A percentile compares a stretch with the other conserved stretches of the same genome.
Conservation (phyloP, 2,888 invertebrate species). For the Drosophila silvestris region DNA sequence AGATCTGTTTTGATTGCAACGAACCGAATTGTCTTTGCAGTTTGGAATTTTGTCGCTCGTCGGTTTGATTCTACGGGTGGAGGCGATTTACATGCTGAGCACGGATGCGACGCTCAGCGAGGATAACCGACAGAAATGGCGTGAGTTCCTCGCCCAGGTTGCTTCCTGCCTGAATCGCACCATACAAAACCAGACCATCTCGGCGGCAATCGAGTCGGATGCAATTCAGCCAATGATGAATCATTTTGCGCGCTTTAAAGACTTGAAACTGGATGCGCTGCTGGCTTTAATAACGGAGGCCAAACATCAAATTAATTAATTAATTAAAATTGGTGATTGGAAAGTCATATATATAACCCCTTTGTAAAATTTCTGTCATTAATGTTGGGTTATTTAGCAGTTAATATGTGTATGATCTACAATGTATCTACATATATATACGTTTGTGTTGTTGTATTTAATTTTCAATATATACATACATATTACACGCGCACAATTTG, state of each 20-base stretch:
- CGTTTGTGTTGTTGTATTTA: slow-evolving; percentile 63
- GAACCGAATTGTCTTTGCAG: slow-evolving; percentile 56
- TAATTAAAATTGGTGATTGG: slow-evolving; percentile 24
- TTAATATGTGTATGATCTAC: slow-evolving; percentile 50
- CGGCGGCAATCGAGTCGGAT: slow-evolving; percentile 84
- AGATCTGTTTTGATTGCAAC: not conserved
- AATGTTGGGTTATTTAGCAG: slow-evolving; percentile 52
- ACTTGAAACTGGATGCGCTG: slow-evolving; percentile 84
- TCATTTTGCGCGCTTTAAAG: slow-evolving; percentile 84
- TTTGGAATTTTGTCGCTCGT: slow-evolving; percentile 85
- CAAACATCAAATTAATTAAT: slow-evolving; percentile 83
- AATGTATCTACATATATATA: slow-evolving; percentile 61
- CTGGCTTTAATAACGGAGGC: slow-evolving; percentile 84
- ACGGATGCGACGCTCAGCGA: slow-evolving; percentile 71
- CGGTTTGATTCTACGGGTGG: slow-evolving; percentile 83
- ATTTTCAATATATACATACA: slow-evolving; percentile 44
- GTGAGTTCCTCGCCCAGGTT: slow-evolving; percentile 82
- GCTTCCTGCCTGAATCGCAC: slow-evolving; percentile 83
- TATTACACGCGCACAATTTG: slow-evolving; percentile 55
- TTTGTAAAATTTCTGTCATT: slow-evolving; percentile 38
- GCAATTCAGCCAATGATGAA: slow-evolving; percentile 84
- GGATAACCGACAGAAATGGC: slow-evolving; percentile 80
- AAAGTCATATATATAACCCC: slow-evolving; percentile 20
- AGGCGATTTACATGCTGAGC: slow-evolving; percentile 79
- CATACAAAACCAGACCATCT: slow-evolving; percentile 84